phyloP scores from a whole-genome alignment of 2,797 vertebrate species.

The Pseudochromis fuscus region DNA sequence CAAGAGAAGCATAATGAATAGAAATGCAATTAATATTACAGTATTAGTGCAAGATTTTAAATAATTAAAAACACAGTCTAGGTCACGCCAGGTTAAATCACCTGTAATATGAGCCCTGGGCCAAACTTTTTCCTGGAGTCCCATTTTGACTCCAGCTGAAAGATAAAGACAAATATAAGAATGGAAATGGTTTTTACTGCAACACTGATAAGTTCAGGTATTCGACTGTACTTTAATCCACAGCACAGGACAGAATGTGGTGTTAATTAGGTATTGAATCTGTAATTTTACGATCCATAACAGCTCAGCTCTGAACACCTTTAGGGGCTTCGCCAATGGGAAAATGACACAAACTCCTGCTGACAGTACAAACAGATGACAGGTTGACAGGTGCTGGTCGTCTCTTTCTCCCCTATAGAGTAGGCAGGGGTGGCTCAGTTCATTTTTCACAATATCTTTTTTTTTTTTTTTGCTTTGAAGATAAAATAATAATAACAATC shows the following conservation, averaged over 20 bases:
- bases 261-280: neutral
- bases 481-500: neutral
- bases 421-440: neutral
- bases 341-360: neutral
- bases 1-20: neutral
- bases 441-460: too few species aligned
- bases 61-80: neutral
- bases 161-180: slow-evolving; percentile 2
- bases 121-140: neutral
- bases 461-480: neutral
- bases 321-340: neutral
- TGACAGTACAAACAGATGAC: neutral
- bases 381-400: neutral
- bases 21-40: too few species aligned
- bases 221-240: neutral
- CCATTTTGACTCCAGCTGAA: neutral
- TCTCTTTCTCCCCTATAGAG: neutral
- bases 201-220: neutral
- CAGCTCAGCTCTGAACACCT: neutral
- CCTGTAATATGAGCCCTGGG: neutral
- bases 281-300: neutral
- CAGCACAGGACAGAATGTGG: neutral
- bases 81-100: slow-evolving; percentile 10
- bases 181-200: neutral
- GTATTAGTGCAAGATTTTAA: neutral